A percentile compares a stretch with the other conserved stretches of the same genome.
These are phyloP conservation scores for Osedax frankpressi DNA, from an alignment of 2,888 invertebrate species.

Conservation along the genomic window DNA sequence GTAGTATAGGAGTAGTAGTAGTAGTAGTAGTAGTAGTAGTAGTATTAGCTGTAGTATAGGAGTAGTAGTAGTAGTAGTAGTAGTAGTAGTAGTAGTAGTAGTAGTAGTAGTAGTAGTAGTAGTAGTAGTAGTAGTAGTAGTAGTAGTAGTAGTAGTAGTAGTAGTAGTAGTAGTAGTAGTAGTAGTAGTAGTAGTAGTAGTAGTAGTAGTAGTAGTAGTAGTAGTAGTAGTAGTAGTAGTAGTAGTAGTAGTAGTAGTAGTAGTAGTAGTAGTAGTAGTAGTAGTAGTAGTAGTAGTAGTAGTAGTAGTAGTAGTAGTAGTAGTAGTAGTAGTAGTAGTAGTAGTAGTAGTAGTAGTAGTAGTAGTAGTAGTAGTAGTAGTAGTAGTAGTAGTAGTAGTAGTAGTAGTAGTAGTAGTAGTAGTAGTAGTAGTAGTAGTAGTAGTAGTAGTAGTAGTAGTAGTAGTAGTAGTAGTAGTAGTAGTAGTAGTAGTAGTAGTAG, in stretches of 20 bases:
- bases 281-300: background rate
- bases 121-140: background rate
- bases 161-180: constrained; percentile 6
- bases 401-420: background rate
- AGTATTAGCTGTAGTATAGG: background rate
- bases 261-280: background rate
- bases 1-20: too few species aligned
- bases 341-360: background rate
- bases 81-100: background rate
- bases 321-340: background rate
- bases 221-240: constrained; percentile 1
- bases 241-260: background rate
- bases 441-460: background rate
- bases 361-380: background rate
- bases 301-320: background rate
- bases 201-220: constrained; percentile 2
- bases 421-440: background rate
- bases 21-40: background rate
- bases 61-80: background rate
- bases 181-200: background rate
- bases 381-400: background rate
- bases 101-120: background rate
- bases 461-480: background rate
- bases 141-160: constrained; percentile 3
- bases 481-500: background rate